Evolutionary conservation across 2,888 invertebrate genomes (phyloP).

Genomic region (Pristionchus fissidentatus): DNA sequence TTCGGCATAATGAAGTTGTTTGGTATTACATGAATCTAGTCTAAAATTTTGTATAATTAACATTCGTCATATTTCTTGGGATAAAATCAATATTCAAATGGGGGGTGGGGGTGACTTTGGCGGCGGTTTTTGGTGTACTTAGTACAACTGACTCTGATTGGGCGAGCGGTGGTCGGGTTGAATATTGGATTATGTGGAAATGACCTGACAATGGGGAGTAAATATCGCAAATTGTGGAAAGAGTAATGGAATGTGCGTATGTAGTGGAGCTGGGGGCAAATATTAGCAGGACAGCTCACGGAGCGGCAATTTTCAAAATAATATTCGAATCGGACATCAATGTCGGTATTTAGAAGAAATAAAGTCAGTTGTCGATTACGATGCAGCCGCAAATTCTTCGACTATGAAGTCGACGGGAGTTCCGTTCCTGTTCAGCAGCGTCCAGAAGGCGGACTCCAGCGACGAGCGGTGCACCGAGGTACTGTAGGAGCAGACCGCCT

Average conservation of each 20-base stretch:
- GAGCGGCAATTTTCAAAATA: neutral
- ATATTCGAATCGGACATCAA: neutral
- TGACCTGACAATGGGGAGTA: neutral
- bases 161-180: too few relatives aligned
- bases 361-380: neutral
- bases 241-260: constrained; percentile 9
- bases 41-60: too few relatives aligned
- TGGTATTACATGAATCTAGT: too few relatives aligned
- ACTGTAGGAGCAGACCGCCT: constrained; percentile 44
- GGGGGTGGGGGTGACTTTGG: too few relatives aligned
- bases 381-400: neutral
- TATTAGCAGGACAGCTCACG: constrained; percentile 5
- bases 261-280: too few relatives aligned
- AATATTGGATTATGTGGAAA: too few relatives aligned
- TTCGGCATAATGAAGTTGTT: too few relatives aligned
- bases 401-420: constrained; percentile 43
- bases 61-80: too few relatives aligned
- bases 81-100: too few relatives aligned
- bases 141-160: too few relatives aligned
- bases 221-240: neutral
- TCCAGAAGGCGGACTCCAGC: constrained; percentile 48
- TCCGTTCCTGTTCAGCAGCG: constrained; percentile 48
- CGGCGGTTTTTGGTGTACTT: too few relatives aligned
- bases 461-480: constrained; percentile 44
- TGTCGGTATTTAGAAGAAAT: neutral